These are phyloP conservation scores for Luperina nickerlii DNA, from an alignment of 2,888 invertebrate species.

Conservation along the genomic window DNA sequence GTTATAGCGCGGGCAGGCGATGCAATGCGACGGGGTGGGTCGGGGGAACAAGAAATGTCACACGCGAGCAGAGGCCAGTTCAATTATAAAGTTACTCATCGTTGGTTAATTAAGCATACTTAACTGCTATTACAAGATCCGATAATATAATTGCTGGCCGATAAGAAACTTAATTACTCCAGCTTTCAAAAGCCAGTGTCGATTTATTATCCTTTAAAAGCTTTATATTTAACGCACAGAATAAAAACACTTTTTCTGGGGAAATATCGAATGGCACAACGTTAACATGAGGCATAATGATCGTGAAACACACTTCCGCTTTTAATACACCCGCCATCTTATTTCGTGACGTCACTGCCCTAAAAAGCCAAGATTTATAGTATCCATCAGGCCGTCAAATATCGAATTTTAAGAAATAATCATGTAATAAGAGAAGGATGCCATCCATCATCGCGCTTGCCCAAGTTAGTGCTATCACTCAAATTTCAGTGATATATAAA, in stretches of 20 bases:
- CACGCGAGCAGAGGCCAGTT: neutral
- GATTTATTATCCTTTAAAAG: neutral
- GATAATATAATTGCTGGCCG: slow-evolving; percentile 8
- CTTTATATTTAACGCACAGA: neutral
- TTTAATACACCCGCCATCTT: slow-evolving; percentile 43
- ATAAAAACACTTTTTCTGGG: neutral
- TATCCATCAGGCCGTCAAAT: slow-evolving; percentile 59
- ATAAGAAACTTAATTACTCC: slow-evolving; percentile 15
- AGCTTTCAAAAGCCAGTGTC: neutral
- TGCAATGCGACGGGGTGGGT: too few species aligned
- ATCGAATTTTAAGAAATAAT: slow-evolving; percentile 66
- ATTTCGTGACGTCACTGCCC: slow-evolving; percentile 39
- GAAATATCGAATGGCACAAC: slow-evolving; percentile 9
- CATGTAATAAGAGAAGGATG: slow-evolving; percentile 43
- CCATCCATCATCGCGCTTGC: slow-evolving; percentile 51
- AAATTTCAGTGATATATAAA: slow-evolving; percentile 45
- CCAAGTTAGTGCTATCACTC: slow-evolving; percentile 52
- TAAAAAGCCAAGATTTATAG: slow-evolving; percentile 56
- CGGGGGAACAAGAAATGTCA: too few species aligned
- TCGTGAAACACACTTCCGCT: slow-evolving; percentile 39
- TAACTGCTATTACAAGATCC: neutral
- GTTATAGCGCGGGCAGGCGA: too few species aligned
- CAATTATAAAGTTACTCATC: neutral
- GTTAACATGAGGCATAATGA: slow-evolving; percentile 15
- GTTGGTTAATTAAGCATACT: neutral